phyloP scores from a whole-genome alignment of 2,888 invertebrate species.

The Eupithecia tripunctaria region DNA sequence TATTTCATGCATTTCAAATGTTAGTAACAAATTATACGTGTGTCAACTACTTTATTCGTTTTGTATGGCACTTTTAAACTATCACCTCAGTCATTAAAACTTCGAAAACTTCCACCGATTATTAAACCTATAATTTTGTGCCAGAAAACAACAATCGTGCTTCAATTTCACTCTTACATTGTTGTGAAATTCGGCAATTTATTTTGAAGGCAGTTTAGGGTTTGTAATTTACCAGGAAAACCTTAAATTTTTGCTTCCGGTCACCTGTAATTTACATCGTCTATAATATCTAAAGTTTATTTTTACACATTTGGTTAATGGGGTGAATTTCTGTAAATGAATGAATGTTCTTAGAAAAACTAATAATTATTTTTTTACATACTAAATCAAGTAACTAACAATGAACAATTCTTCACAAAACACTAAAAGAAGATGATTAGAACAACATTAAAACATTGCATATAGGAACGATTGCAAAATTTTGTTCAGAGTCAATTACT shows the following conservation, averaged over 20 bases:
- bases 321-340: neutral
- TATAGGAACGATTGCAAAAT: neutral
- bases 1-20: constrained; percentile 37
- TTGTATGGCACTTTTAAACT: neutral
- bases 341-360: neutral
- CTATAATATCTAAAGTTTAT: neutral
- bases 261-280: constrained; percentile 52
- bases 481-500: neutral
- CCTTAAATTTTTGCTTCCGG: constrained; percentile 64
- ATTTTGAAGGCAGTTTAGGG: constrained; percentile 51
- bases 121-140: constrained; percentile 22
- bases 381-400: constrained; percentile 6
- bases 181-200: constrained; percentile 35
- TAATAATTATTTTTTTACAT: neutral
- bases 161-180: constrained; percentile 40
- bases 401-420: constrained; percentile 13
- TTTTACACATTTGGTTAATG: neutral
- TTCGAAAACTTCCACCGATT: constrained; percentile 23
- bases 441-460: neutral
- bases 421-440: too few relatives aligned
- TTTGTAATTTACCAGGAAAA: constrained; percentile 58
- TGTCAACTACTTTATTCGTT: neutral
- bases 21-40: constrained; percentile 29
- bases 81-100: neutral
- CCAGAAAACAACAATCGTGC: constrained; percentile 25